These are phyloP conservation scores for Sebastes fasciatus DNA, from an alignment of 2,113 vertebrate species.

Conservation along the genomic window DNA sequence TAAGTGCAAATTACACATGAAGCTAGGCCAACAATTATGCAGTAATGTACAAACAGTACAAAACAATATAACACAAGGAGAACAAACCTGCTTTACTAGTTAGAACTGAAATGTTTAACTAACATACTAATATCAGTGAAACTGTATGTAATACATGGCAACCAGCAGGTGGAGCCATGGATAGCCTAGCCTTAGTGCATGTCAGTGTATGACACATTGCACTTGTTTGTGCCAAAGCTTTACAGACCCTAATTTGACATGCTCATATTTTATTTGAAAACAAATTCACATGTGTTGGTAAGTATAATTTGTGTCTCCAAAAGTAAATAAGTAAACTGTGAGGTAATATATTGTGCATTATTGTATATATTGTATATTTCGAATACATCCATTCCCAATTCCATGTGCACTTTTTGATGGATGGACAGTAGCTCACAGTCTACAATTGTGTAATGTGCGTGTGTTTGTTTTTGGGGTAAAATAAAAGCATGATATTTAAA, in stretches of 20 bases:
- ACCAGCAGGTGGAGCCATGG: conserved; percentile 66
- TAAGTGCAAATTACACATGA: no score
- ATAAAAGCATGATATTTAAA: background rate
- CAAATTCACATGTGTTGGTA: background rate
- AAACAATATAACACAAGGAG: no score
- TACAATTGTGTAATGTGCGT: background rate
- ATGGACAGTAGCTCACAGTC: background rate
- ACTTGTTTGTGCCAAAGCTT: conserved; percentile 15
- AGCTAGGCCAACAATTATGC: background rate
- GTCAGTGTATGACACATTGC: background rate
- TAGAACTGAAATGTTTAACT: background rate
- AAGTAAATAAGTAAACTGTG: background rate
- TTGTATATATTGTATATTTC: background rate
- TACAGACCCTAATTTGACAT: background rate
- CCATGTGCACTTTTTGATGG: background rate
- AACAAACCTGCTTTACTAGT: background rate
- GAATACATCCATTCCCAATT: background rate
- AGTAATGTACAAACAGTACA: background rate
- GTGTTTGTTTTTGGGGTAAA: background rate
- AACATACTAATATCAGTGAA: no score
- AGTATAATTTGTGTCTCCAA: background rate
- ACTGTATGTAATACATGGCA: background rate
- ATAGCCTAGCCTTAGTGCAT: background rate
- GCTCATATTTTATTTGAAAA: background rate
- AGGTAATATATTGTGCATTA: background rate